Conservation (phyloP, 2,797 vertebrate species). For the Triplophysa bombifrons region DNA sequence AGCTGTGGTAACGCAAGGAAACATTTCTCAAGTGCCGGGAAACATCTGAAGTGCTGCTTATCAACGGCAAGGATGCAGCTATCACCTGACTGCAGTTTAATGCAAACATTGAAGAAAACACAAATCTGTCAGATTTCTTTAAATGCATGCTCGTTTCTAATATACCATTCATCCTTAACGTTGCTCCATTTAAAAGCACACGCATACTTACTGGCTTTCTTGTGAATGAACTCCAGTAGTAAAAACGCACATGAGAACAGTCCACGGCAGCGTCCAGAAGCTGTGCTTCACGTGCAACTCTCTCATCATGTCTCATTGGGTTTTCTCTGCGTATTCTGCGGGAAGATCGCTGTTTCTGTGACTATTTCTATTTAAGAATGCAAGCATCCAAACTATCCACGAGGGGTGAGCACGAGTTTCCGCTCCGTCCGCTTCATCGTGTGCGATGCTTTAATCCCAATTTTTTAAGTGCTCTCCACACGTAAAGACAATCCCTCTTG, state of each 20-base stretch:
- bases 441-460: slow-evolving; percentile 68
- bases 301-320: slow-evolving; percentile 57
- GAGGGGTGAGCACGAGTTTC: slow-evolving; percentile 52
- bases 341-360: neutral
- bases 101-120: neutral
- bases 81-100: slow-evolving; percentile 14
- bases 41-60: neutral
- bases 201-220: slow-evolving; percentile 75
- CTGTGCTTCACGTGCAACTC: slow-evolving; percentile 66
- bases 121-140: no score
- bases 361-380: neutral
- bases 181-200: neutral
- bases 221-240: slow-evolving; percentile 68
- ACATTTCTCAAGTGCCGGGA: neutral
- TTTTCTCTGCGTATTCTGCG: slow-evolving; percentile 12
- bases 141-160: neutral
- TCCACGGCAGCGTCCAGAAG: slow-evolving; percentile 71
- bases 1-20: neutral
- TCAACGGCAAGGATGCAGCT: neutral
- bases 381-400: slow-evolving; percentile 64
- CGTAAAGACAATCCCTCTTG: slow-evolving; percentile 52
- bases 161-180: slow-evolving; percentile 47
- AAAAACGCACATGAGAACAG: slow-evolving; percentile 70
- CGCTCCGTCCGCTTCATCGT: slow-evolving; percentile 60
- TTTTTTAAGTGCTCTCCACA: slow-evolving; percentile 60